Evolutionary conservation across 2,113 vertebrate genomes (phyloP), one percentile per base, ranked within the genome.

Genomic region (Scalopus aquaticus): DNA sequence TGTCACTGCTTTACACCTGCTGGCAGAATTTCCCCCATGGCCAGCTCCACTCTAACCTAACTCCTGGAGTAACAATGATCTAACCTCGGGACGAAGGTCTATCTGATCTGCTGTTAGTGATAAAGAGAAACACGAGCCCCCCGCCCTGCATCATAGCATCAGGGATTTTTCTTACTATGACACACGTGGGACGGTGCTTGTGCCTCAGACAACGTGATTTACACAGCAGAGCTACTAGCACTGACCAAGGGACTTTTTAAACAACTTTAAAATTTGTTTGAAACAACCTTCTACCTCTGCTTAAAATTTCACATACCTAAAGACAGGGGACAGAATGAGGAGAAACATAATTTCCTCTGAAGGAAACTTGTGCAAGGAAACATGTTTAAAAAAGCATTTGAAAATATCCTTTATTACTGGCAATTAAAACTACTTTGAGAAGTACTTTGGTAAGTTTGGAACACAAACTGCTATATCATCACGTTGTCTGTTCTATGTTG

Each of bases 341-440:
- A 86, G 51, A 87, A 56, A 76, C 96, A 85, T 77, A 42, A 69
- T 16, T 88, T 90, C 81, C 44, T 30, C 26, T n/a, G 46, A 35
- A 80, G 78, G 85, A 97, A 92, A 94, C 6, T 76, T n/a, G n/a
- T 79, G 3, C 64, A 93, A 39, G 77, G 78, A 96, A 93, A 91
- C n/a, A 56, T 56, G 54, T 20, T 76, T 5, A 44, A 44, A 9
- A 44, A 44, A 6, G 44, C 44, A 44, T 44, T 5, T 44, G 44
- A 44, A 44, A 44, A 44, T 9, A 51, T 51, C 15, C 49, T 95
- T 93, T 88, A 86, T 51, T 89, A 69, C 70, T 86, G 82, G 42
- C 60, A 65, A 64, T 58, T 74, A 15, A 92, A 94, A 84, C 69
- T 81, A 62, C 32, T 65, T 3, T 88, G 72, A 86, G 54, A 83